A percentile compares a stretch with the other conserved stretches of the same genome.
Evolutionary conservation across 2,113 vertebrate genomes (phyloP).

Genomic region (Prolemur simus): DNA sequence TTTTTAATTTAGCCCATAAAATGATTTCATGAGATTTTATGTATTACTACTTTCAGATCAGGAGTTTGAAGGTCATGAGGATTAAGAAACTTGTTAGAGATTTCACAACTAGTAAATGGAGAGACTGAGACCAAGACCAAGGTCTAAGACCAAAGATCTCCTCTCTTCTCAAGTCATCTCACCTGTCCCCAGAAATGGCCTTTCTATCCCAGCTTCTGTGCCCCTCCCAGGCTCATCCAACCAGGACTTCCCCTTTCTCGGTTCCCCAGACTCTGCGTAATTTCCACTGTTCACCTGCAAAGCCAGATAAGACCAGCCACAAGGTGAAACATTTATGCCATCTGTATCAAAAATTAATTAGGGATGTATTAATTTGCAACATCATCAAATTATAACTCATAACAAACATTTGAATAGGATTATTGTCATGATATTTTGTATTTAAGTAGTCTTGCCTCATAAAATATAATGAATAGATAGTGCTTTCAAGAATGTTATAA

Average conservation of each 20-base stretch:
- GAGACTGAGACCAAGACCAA: background rate
- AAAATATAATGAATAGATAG: constrained; percentile 11
- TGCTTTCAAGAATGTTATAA: background rate
- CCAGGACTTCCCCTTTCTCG: background rate
- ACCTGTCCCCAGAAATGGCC: background rate
- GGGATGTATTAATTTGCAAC: background rate
- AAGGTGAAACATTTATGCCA: background rate
- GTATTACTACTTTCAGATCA: background rate
- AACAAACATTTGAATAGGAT: constrained; percentile 1
- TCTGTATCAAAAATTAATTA: constrained; percentile 20
- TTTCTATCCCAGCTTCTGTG: background rate
- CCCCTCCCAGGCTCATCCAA: background rate
- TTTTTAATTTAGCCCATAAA: background rate
- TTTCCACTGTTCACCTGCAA: background rate
- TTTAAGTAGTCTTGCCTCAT: constrained; percentile 29
- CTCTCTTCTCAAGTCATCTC: background rate
- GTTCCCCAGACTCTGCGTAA: background rate
- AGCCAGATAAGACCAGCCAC: background rate
- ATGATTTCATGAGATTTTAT: background rate
- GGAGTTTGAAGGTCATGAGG: background rate
- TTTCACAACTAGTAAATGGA: background rate
- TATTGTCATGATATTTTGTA: constrained; percentile 26
- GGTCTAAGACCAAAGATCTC: background rate
- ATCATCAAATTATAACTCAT: background rate
- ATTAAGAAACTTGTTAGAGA: background rate